Evolutionary conservation across 2,888 invertebrate genomes (phyloP).

Genomic region (Meiosimyza decipiens): DNA sequence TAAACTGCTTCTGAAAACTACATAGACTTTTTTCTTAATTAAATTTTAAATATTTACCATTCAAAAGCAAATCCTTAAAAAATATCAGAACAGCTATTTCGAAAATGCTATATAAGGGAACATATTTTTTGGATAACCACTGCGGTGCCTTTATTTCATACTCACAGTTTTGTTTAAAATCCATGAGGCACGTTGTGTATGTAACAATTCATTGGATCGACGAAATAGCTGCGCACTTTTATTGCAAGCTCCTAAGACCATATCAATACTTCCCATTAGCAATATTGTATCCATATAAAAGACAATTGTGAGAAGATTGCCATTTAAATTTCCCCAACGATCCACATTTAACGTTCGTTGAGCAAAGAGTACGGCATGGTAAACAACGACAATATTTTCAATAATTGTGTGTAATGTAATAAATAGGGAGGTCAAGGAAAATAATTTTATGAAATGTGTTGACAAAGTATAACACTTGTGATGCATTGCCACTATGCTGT

Average conservation of each 20-base stretch:
- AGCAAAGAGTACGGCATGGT: constrained; percentile 30
- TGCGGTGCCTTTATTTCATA: neutral
- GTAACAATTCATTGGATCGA: constrained; percentile 33
- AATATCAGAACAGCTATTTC: too few species aligned
- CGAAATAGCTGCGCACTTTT: constrained; percentile 39
- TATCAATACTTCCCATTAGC: constrained; percentile 47
- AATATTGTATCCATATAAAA: constrained; percentile 36
- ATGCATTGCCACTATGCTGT: constrained; percentile 41
- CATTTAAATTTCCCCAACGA: constrained; percentile 29
- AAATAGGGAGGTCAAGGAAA: too few species aligned
- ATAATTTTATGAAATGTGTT: too few species aligned
- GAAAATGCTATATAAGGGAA: too few species aligned
- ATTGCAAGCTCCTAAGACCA: constrained; percentile 46
- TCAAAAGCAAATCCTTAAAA: too few species aligned
- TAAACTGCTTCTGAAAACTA: too few species aligned
- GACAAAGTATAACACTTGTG: constrained; percentile 33
- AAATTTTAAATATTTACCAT: too few species aligned
- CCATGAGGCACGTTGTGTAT: constrained; percentile 6
- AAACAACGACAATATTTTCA: too few species aligned
- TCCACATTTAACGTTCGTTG: constrained; percentile 42
- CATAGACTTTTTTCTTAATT: too few species aligned
- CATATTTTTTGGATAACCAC: too few species aligned
- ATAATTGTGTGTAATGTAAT: too few species aligned
- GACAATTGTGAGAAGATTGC: constrained; percentile 35
- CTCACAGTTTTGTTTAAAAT: constrained; percentile 33